phyloP scores from a whole-genome alignment of 2,888 invertebrate genomes.

The Achlya flavicornis region DNA sequence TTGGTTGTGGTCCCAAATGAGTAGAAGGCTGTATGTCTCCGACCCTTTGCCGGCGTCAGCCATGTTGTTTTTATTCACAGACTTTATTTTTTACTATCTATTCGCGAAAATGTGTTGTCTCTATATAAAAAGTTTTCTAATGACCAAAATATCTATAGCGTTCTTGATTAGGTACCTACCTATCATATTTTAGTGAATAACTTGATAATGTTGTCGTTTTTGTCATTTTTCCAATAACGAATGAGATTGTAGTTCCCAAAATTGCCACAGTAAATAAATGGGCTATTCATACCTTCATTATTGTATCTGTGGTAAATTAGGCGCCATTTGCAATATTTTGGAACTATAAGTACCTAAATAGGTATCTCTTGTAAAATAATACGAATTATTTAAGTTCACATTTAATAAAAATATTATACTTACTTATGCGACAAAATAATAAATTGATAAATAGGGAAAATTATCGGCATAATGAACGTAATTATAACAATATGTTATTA shows the following conservation, averaged over 20 bases:
- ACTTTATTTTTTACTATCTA: no score
- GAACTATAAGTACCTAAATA: neutral
- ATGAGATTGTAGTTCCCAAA: slow-evolving; percentile 10
- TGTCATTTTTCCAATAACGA: slow-evolving; percentile 7
- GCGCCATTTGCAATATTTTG: neutral
- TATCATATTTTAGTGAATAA: slow-evolving; percentile 17
- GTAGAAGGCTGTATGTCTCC: no score
- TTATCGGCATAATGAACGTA: neutral
- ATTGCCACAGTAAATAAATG: neutral
- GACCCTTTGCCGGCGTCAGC: no score
- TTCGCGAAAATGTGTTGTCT: neutral
- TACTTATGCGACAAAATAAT: no score
- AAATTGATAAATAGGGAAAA: no score
- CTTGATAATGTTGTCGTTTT: slow-evolving; percentile 20
- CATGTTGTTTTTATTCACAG: no score
- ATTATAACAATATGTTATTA: neutral
- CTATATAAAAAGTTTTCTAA: neutral
- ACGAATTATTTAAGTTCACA: neutral
- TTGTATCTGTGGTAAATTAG: neutral
- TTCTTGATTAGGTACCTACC: slow-evolving; percentile 24
- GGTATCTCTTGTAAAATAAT: neutral
- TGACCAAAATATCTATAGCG: slow-evolving; percentile 17
- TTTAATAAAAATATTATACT: no score
- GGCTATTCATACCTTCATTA: neutral
- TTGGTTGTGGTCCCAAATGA: no score